Percentiles rank a stretch among this genome's conserved stretches.
Conservation (phyloP, 1,140 invertebrate species). For the Kradibia gibbosae region DNA sequence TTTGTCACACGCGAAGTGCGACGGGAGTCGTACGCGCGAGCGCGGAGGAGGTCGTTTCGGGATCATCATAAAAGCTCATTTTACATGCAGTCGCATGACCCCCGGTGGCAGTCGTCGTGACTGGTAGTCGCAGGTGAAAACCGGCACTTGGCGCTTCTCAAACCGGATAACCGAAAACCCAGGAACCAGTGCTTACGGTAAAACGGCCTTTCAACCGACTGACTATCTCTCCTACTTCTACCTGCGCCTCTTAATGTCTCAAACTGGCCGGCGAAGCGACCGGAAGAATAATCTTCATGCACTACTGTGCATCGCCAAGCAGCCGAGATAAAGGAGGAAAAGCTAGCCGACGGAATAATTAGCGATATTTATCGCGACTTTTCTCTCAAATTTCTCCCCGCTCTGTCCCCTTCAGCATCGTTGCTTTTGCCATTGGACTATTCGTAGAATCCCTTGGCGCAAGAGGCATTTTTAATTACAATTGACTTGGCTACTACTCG, state of each 20-base stretch:
- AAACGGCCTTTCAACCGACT: neutral
- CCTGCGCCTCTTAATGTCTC: neutral
- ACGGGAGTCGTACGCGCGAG: neutral
- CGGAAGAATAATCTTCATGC: neutral
- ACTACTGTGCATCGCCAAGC: neutral
- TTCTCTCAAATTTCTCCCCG: neutral
- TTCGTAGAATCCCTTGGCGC: too few species aligned
- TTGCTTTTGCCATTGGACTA: too few species aligned
- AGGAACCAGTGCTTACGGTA: conserved; percentile 33
- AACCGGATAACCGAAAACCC: conserved; percentile 47
- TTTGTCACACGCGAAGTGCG: conserved; percentile 27
- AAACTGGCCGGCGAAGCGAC: neutral
- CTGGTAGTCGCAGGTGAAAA: conserved; percentile 47
- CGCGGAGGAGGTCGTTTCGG: conserved; percentile 30
- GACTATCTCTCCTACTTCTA: neutral
- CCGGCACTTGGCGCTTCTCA: conserved; percentile 38
- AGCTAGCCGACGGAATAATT: too few species aligned
- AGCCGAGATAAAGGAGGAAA: neutral
- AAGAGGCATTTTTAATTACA: too few species aligned
- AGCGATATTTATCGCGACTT: neutral
- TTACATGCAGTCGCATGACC: conserved; percentile 26
- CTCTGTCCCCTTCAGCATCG: too few species aligned
- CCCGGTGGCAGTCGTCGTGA: conserved; percentile 8
- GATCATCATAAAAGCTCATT: conserved; percentile 31
- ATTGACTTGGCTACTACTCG: too few species aligned